These are phyloP conservation scores for Merops nubicus DNA, from an alignment of 2,113 vertebrate species.

Conservation along the genomic window DNA sequence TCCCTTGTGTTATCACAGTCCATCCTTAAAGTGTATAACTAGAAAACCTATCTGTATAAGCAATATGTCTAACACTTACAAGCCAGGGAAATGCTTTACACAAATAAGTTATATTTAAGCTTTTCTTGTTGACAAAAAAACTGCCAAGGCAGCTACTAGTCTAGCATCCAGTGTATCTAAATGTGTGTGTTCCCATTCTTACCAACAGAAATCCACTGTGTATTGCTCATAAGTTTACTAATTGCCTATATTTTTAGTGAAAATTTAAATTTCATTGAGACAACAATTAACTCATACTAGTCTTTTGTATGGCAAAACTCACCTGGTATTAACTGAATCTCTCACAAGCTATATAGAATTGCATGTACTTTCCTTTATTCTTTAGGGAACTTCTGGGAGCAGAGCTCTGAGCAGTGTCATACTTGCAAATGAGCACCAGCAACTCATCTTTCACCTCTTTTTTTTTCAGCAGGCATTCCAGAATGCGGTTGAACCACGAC, in stretches of 20 bases:
- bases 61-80: not conserved
- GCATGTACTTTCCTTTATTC: not conserved
- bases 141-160: not conserved
- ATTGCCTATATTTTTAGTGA: not conserved
- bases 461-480: not conserved
- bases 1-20: constrained; percentile 50
- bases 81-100: not conserved
- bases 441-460: not conserved
- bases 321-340: not conserved
- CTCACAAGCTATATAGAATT: not conserved
- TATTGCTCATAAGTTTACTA: not conserved
- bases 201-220: not conserved
- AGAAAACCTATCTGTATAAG: constrained; percentile 2
- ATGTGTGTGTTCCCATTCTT: constrained; percentile 22
- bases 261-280: constrained; percentile 1
- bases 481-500: not conserved
- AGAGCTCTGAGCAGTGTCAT: not conserved
- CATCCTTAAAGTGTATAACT: constrained; percentile 5
- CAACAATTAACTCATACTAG: not conserved
- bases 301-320: constrained; percentile 4
- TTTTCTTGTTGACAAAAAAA: not conserved
- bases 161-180: constrained; percentile 20
- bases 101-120: not conserved
- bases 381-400: not conserved
- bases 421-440: not conserved